Base-by-base conservation (phyloP, 2,888 invertebrate genomes). In the Drosophila parthenogenetica region DNA sequence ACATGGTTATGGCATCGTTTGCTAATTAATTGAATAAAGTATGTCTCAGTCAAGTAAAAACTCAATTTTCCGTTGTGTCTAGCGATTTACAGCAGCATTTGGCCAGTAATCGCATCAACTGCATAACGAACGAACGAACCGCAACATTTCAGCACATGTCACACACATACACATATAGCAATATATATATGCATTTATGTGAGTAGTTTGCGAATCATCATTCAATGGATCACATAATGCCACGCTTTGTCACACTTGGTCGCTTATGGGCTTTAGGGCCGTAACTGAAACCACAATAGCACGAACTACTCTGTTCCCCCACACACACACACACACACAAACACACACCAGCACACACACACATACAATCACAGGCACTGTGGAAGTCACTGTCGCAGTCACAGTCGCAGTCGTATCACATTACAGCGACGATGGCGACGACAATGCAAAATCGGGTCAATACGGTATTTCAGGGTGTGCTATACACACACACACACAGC, bases 161-260 rank as follows among this genome's bases (percentile, higher is more conserved):
- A 57, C 57, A 60, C 43, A 53, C n/a, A 17, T 7, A 61, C 57
- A 35, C 3, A 13, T 10, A 29, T 22, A n/a, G 10, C 16, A 4
- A n/a, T 35, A 29, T 29, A 10, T 19, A 43, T 45, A 25, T 14
- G 40, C 13, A 17, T n/a, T 14, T 13, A 19, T 19, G 54, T 55
- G 35, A 50, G 53, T 57, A 62, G 70, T 59, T 75, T 59, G 71
- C 73, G 59, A 77, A 73, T 70, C 73, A 73, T 76, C 63, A 55
- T 32, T 55, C 37, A 60, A 51, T 69, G 73, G 63, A 76, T 73
- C 77, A 75, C 61, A 79, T 83, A 88, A 88, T 78, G 69, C 77
- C 69, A 69, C 60, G 79, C 82, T 87, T 86, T 85, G 85, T 87
- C 86, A 86, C 89, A 87, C 87, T 89, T 85, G 67, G 87, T 71